Base-by-base conservation (phyloP, 2,113 vertebrate species). In the Microtus richardsoni region DNA sequence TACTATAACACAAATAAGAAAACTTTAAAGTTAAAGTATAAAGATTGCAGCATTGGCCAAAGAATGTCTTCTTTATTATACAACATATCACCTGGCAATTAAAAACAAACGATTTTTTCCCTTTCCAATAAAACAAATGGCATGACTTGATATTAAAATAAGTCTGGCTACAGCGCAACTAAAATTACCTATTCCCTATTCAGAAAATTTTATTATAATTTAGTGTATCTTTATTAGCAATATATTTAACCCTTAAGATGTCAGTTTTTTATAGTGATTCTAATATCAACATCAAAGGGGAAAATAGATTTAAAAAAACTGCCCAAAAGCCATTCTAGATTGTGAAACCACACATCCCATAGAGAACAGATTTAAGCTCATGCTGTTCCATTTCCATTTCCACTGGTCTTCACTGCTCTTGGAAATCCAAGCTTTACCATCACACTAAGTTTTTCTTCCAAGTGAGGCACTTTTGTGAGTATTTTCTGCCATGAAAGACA, bases 1-100 rank as follows among this genome's bases (percentile, higher is more conserved):
- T 99, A 99, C 99, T 99, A 99, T 99, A 98, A 98, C 99, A 99
- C 98, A 99, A 98, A 99, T 98, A 98, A 98, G 98, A 99, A 98
- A 98, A 98, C 97, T 98, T 99, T 99, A 99, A 98, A 98, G 98
- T 98, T 97, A 98, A 97, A 98, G 95, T 97, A 98, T 97, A 97
- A 98, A 98, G 97, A 98, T 98, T 98, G 98, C 97, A 98, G 98
- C 96, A 98, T 90, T 95, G 95, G 98, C 92, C 97, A 98, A 97
- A 98, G 93, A n/a, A 95, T 96, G 97, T 98, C 97, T 91, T 97
- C 91, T 97, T 95, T 97, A 98, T 98, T 98, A 98, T 93, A 99
- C 96, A 97, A 98, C 99, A 98, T 97, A 98, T 96, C 97, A 98
- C 96, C 98, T 98, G 99, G 98, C 98, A 99, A 98, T 98, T 98